Evolutionary conservation across 1,140 invertebrate species (phyloP), one percentile per base, ranked within the genome.

Genomic region (Brachionus paranguensis): DNA sequence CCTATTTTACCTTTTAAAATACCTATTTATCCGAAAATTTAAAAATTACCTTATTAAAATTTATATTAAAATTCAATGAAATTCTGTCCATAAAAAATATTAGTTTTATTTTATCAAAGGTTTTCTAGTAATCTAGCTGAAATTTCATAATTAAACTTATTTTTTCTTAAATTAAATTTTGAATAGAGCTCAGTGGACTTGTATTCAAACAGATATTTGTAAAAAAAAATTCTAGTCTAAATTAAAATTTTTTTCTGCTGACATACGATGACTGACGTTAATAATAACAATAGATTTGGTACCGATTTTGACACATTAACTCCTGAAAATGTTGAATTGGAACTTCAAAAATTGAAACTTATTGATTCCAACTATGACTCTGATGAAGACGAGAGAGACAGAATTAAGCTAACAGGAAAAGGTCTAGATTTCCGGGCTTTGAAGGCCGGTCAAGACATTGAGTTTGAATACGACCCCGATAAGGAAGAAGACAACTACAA

Each of bases 311-410:
- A 81, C 24, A 14, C 20, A 64, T 64, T 81, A 11, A 64, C 78
- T 24, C 50, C 78, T 1, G 78, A 81, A 6, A 81, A 81, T 81
- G 78, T 81, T 11, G 78, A 81, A 81, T 8, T n/a, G 24, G 78
- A 81, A 68, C 20, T 81, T 10, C 24, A 60, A 68, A 60, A 68
- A 68, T 45, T 81, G 20, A 43, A 81, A 12, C 33, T 81, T 12
- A 64, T 81, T 12, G 78, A 81, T 60, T n/a, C 33, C 12, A 68
- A 81, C 37, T 81, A 81, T 47, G 53, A 81, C 20, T 81, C 78
- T 14, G 78, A 81, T 37, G 78, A 81, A 43, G 78, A 81, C 53
- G 64, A 60, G 14, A 17, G 78, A 29, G 78, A 81, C 17, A 27
- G 78, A 64, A 17, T 81, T 17, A 60, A 68, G 37, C 53, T 81